Evolutionary conservation across 2,888 invertebrate species (phyloP).

Genomic region (Leptopilina drosophilae): DNA sequence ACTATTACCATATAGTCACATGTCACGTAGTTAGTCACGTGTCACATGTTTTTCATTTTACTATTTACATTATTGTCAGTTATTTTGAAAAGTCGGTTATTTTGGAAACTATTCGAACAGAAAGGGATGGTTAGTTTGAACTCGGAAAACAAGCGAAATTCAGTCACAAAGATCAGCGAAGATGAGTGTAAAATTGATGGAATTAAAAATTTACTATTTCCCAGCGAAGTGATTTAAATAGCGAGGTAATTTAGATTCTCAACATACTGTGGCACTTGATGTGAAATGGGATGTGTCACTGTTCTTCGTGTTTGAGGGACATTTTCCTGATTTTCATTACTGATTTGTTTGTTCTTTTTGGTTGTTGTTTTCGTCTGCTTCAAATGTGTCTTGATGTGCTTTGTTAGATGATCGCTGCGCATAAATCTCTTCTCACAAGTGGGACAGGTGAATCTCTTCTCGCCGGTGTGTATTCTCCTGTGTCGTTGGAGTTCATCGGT

Average conservation of each 20-base stretch:
- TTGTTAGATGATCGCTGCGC: constrained; percentile 95
- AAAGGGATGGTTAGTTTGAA: too few relatives aligned
- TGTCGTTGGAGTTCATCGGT: constrained; percentile 92
- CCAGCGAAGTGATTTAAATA: too few relatives aligned
- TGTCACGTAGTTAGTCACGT: too few relatives aligned
- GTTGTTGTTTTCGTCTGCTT: constrained; percentile 79
- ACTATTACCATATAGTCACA: too few relatives aligned
- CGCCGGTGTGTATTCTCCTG: constrained; percentile 91
- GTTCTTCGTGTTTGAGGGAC: neutral
- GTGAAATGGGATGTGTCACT: neutral
- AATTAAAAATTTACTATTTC: too few relatives aligned
- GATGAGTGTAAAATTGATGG: too few relatives aligned
- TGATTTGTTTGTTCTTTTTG: constrained; percentile 53
- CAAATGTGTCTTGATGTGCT: constrained; percentile 93
- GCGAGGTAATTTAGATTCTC: constrained; percentile 17
- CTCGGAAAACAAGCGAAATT: too few relatives aligned
- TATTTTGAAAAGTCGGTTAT: too few relatives aligned
- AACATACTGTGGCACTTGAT: neutral
- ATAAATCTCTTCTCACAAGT: constrained; percentile 94
- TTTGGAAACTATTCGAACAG: too few relatives aligned
- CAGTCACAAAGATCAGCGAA: too few relatives aligned
- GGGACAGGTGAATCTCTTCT: constrained; percentile 91
- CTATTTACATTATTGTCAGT: too few relatives aligned
- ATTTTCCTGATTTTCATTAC: constrained; percentile 65
- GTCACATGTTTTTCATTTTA: too few relatives aligned